Conservation (phyloP, 2,888 invertebrate species). For the Pollenia labialis region DNA sequence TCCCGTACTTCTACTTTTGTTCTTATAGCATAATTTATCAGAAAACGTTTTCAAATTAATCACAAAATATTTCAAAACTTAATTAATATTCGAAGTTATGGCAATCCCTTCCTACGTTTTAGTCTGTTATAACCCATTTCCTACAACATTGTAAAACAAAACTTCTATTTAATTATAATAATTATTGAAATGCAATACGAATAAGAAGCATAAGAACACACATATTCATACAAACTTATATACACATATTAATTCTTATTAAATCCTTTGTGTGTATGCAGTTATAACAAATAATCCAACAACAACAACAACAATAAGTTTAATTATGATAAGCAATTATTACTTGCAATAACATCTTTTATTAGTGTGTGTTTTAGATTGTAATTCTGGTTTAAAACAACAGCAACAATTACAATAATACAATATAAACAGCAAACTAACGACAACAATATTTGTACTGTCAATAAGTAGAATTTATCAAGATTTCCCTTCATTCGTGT, state of each 20-base stretch:
- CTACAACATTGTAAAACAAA: no score
- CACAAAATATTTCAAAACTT: no score
- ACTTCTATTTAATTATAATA: no score
- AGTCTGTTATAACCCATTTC: no score
- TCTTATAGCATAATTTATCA: no score
- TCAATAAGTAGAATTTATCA: constrained; percentile 64
- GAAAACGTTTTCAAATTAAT: no score
- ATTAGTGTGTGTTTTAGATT: background rate
- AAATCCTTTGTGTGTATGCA: background rate
- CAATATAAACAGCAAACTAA: constrained; percentile 17
- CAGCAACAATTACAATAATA: background rate
- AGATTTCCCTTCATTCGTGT: constrained; percentile 35
- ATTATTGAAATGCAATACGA: background rate
- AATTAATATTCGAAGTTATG: no score
- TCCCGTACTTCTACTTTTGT: no score
- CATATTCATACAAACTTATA: background rate
- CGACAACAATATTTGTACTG: constrained; percentile 58
- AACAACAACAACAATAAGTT: constrained; percentile 22
- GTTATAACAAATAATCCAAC: constrained; percentile 36
- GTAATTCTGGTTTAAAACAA: background rate
- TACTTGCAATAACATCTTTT: constrained; percentile 39
- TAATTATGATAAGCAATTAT: constrained; percentile 59
- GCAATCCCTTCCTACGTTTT: no score
- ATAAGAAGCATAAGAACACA: background rate
- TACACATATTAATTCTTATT: background rate